phyloP scores from a whole-genome alignment of 2,797 vertebrate genomes.

The Eremophila alpestris region DNA sequence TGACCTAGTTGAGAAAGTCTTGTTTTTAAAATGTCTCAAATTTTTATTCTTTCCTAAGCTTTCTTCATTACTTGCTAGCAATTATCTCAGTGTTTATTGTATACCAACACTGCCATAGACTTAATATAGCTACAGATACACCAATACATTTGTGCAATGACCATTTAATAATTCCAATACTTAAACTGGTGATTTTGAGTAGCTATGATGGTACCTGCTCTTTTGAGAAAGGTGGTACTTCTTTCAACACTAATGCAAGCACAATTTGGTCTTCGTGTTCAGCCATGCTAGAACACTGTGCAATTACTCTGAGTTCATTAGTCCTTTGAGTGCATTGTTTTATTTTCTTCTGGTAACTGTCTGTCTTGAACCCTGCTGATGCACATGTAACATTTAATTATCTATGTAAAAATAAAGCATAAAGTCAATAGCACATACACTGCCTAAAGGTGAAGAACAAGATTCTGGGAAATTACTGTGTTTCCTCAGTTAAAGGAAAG shows the following conservation, averaged over 20 bases:
- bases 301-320: neutral
- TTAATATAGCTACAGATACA: neutral
- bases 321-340: neutral
- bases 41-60: neutral
- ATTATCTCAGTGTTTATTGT: neutral
- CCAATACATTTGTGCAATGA: neutral
- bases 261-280: neutral
- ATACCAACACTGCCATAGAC: neutral
- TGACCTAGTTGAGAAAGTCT: neutral
- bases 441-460: neutral
- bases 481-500: neutral
- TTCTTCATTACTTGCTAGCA: neutral
- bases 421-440: neutral
- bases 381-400: neutral
- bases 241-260: neutral
- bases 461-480: neutral
- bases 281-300: neutral
- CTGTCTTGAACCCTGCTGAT: neutral
- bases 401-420: neutral
- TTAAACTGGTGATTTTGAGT: neutral
- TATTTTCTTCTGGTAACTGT: neutral
- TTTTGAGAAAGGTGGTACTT: neutral
- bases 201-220: neutral
- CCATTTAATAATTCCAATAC: neutral
- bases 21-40: neutral